phyloP scores from a whole-genome alignment of 2,888 invertebrate genomes.

The Matsumyia berberina region DNA sequence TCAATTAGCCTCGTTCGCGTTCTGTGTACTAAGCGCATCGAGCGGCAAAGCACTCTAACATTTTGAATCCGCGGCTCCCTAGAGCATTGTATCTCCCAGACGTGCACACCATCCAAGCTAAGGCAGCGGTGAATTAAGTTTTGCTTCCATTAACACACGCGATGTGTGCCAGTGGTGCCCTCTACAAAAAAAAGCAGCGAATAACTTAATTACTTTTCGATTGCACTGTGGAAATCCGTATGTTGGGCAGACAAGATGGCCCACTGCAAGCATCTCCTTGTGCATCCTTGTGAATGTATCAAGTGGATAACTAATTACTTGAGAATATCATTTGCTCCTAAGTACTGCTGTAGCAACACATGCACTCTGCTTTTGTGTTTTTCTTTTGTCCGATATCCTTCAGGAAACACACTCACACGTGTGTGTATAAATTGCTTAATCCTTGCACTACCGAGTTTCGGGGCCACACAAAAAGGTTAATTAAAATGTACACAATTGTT shows the following conservation, averaged over 20 bases:
- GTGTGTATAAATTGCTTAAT: conserved; percentile 62
- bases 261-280: conserved; percentile 13
- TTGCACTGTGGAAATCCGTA: conserved; percentile 54
- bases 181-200: conserved; percentile 22
- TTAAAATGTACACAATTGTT: conserved; percentile 74
- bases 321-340: conserved; percentile 63
- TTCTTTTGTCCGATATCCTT: conserved; percentile 50
- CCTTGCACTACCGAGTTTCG: conserved; percentile 59
- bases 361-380: conserved; percentile 19
- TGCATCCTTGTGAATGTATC: conserved; percentile 53
- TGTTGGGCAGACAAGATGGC: not conserved
- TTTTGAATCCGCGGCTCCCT: not conserved
- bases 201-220: conserved; percentile 71
- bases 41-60: conserved; percentile 7
- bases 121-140: conserved; percentile 54
- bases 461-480: conserved; percentile 71
- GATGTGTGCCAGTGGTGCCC: conserved; percentile 55
- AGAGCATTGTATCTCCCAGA: not conserved
- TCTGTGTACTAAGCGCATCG: conserved; percentile 11
- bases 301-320: conserved; percentile 73
- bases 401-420: conserved; percentile 7
- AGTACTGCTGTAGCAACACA: conserved; percentile 27
- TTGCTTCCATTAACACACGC: conserved; percentile 71
- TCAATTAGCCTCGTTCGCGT: conserved; percentile 62
- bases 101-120: not conserved